phyloP scores from a whole-genome alignment of 2,888 invertebrate species.

The Aphodius granarius region DNA sequence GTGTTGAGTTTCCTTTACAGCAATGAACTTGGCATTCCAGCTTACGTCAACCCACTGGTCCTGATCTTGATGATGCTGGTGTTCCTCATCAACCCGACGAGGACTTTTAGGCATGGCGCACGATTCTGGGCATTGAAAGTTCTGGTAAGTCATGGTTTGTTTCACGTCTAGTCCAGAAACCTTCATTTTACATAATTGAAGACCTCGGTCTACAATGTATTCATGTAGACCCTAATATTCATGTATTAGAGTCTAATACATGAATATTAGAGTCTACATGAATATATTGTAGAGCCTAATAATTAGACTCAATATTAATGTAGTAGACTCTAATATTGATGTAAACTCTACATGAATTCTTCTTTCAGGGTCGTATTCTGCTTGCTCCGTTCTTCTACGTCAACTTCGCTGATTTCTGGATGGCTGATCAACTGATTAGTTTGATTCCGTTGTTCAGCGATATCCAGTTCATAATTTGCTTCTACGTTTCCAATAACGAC shows the following conservation, averaged over 20 bases:
- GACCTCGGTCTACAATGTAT: no score
- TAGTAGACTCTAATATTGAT: no score
- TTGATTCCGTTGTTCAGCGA: constrained; percentile 88
- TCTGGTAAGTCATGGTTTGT: constrained; percentile 81
- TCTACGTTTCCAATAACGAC: constrained; percentile 80
- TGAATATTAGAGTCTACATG: no score
- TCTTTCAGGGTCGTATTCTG: constrained; percentile 75
- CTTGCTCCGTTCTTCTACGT: constrained; percentile 93
- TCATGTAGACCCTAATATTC: no score
- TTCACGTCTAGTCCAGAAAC: no score
- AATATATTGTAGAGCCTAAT: no score
- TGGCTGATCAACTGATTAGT: constrained; percentile 97
- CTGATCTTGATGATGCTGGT: constrained; percentile 78
- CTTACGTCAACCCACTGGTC: constrained; percentile 88
- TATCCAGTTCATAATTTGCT: constrained; percentile 91
- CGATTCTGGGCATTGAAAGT: constrained; percentile 92
- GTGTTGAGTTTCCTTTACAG: constrained; percentile 82
- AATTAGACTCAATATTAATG: no score
- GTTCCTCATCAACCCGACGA: constrained; percentile 91
- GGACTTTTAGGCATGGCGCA: constrained; percentile 89
- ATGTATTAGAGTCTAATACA: no score
- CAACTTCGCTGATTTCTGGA: constrained; percentile 97
- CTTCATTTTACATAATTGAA: no score
- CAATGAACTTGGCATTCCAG: constrained; percentile 83
- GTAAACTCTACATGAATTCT: no score